These are phyloP conservation scores for Diorhabda sublineata DNA, from an alignment of 1,140 invertebrate genomes.

Conservation along the genomic window DNA sequence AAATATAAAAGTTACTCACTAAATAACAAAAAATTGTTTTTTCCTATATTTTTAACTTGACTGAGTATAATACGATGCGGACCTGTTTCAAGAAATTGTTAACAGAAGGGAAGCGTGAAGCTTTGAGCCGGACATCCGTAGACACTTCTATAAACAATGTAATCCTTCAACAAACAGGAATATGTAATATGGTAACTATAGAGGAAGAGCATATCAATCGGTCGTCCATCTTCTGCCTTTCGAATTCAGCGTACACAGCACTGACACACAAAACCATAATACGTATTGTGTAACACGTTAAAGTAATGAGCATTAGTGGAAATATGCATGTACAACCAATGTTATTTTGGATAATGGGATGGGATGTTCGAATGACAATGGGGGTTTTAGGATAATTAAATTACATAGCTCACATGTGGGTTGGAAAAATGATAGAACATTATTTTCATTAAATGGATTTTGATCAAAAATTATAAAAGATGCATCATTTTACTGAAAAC, in stretches of 20 bases:
- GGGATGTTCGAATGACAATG: background rate
- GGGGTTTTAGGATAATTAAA: background rate
- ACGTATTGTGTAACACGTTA: background rate
- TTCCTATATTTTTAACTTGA: no score
- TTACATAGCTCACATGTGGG: background rate
- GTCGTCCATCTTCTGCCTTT: constrained; percentile 1
- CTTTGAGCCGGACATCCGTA: constrained; percentile 12
- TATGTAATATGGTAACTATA: constrained; percentile 8
- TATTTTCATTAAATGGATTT: no score
- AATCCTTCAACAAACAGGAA: constrained; percentile 4
- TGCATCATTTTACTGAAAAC: no score
- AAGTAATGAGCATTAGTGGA: background rate
- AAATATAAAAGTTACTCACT: no score
- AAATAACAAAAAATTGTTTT: no score
- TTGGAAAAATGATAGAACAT: no score
- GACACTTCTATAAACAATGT: constrained; percentile 6
- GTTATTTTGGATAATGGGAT: background rate
- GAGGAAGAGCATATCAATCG: background rate
- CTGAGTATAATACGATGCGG: background rate
- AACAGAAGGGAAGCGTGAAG: constrained; percentile 10
- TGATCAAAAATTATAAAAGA: no score
- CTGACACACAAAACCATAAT: background rate
- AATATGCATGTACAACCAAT: background rate
- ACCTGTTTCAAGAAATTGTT: background rate
- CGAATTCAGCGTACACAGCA: background rate